Conservation (phyloP, 2,888 invertebrate species). For the Salticus scenicus region DNA sequence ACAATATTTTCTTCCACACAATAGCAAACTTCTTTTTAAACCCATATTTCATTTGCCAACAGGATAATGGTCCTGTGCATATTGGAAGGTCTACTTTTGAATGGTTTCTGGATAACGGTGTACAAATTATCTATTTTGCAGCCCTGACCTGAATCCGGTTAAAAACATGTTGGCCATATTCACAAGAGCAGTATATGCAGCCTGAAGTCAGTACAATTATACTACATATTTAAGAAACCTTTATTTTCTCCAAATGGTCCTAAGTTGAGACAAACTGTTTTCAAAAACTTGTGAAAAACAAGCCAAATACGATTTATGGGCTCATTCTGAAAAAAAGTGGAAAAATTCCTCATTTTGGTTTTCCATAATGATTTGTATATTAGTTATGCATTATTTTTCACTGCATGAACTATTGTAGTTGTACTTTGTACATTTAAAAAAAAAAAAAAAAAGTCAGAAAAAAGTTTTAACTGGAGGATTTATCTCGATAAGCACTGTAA, state of each 20-base stretch:
- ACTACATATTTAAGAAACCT: background rate
- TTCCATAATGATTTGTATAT: no score
- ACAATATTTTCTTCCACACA: no score
- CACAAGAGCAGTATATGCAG: background rate
- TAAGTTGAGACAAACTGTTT: background rate
- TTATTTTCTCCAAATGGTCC: background rate
- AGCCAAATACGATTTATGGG: background rate
- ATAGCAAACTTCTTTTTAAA: background rate
- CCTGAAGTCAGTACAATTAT: background rate
- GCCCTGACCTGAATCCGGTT: no score
- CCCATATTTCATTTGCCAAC: background rate
- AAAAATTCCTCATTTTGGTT: no score
- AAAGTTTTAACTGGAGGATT: no score
- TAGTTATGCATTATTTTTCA: no score
- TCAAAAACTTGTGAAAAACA: background rate
- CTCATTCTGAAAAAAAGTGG: no score
- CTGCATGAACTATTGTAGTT: no score
- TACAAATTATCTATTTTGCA: background rate
- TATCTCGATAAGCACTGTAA: no score
- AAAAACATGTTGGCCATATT: background rate
- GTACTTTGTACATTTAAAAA: no score
- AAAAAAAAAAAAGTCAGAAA: no score
- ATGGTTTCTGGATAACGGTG: no score
- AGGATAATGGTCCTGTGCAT: background rate
- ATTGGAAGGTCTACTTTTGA: constrained; percentile 4